phyloP scores from a whole-genome alignment of 2,113 vertebrate species.

The Pyrgilauda ruficollis region DNA sequence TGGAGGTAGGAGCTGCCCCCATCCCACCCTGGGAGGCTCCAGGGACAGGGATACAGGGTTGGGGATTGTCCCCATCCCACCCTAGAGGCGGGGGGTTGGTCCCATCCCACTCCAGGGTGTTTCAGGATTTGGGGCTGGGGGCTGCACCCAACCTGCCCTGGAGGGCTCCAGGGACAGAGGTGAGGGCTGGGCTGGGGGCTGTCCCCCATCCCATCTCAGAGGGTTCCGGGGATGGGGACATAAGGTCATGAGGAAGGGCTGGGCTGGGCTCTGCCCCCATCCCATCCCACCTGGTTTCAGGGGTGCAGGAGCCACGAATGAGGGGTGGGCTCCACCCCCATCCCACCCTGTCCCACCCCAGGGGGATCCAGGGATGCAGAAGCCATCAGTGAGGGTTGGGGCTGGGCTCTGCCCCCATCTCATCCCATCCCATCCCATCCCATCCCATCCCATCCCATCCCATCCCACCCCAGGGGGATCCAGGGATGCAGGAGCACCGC shows the following conservation, averaged over 20 bases:
- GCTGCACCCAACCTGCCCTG: background rate
- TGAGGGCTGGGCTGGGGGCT: background rate
- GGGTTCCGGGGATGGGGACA: background rate
- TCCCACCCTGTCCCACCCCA: too few species aligned
- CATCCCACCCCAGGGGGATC: too few species aligned
- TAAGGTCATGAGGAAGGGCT: background rate
- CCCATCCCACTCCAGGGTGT: background rate
- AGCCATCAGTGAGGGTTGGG: too few species aligned
- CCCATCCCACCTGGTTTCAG: too few species aligned
- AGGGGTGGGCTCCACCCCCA: too few species aligned
- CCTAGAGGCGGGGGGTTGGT: background rate
- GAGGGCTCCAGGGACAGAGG: background rate
- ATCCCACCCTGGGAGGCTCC: too few species aligned
- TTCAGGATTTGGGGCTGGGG: background rate
- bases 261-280: background rate
- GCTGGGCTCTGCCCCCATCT: background rate
- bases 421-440: too few species aligned
- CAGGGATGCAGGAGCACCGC: background rate
- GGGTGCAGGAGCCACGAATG: too few species aligned
- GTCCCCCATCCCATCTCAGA: fast-evolving
- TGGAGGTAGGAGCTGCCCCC: background rate
- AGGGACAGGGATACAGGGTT: too few species aligned
- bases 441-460: too few species aligned
- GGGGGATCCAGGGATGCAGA: too few species aligned
- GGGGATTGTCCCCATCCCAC: too few species aligned